These are phyloP conservation scores for Helicoverpa zea DNA, from an alignment of 1,140 invertebrate genomes.

Conservation along the genomic window DNA sequence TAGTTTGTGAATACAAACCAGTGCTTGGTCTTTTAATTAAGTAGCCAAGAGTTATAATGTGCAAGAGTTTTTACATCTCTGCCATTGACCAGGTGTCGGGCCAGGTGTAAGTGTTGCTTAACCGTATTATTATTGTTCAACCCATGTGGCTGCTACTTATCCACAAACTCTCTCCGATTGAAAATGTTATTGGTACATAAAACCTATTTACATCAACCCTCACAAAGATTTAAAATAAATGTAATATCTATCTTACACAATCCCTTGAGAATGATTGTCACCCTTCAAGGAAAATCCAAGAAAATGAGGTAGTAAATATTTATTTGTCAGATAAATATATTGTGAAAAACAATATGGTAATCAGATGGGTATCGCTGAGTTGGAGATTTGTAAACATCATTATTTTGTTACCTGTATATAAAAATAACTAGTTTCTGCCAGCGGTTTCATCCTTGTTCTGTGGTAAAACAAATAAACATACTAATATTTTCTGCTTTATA, in stretches of 20 bases:
- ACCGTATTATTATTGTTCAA: too few relatives aligned
- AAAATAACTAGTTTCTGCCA: too few relatives aligned
- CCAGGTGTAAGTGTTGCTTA: too few relatives aligned
- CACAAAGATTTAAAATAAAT: neutral
- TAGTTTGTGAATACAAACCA: too few relatives aligned
- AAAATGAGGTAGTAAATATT: neutral
- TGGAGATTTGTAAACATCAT: slow-evolving; percentile 1
- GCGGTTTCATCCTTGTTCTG: too few relatives aligned
- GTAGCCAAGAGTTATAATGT: neutral
- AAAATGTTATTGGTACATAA: neutral
- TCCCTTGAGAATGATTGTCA: neutral
- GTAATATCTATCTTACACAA: neutral
- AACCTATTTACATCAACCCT: neutral
- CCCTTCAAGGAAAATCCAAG: neutral
- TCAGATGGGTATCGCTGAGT: neutral
- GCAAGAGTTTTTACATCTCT: slow-evolving; percentile 44
- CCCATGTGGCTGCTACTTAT: too few relatives aligned
- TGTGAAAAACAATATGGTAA: neutral
- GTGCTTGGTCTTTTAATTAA: slow-evolving; percentile 10
- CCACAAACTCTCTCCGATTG: too few relatives aligned
- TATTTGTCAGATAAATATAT: neutral
- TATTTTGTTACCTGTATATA: neutral
- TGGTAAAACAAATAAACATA: too few relatives aligned
- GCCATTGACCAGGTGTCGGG: too few relatives aligned
- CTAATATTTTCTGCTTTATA: too few relatives aligned